Percentiles rank a stretch among this genome's conserved stretches.
These are phyloP conservation scores for Corvus cornix DNA, from an alignment of 2,113 vertebrate species.

Conservation along the genomic window DNA sequence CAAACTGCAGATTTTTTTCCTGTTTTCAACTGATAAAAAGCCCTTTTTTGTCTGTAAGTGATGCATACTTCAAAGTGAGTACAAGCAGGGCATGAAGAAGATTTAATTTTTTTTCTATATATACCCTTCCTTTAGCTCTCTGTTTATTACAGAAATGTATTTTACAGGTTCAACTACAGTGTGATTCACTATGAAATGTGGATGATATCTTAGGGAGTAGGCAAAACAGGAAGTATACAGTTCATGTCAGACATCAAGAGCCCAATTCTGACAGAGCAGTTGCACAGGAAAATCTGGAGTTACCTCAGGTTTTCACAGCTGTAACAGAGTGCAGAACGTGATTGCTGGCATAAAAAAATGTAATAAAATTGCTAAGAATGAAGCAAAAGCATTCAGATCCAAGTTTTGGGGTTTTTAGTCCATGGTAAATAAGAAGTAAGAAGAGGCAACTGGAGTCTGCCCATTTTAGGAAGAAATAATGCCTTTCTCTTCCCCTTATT, in stretches of 20 bases:
- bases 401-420: fast-evolving
- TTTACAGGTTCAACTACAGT: neutral
- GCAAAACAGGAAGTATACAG: neutral
- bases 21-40: neutral
- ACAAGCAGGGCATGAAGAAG: neutral
- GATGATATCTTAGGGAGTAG: neutral
- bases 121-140: neutral
- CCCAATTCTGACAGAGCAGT: neutral
- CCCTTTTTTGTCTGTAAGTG: neutral
- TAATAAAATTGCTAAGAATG: neutral
- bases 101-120: neutral
- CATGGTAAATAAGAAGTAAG: neutral
- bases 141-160: neutral
- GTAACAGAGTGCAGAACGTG: neutral
- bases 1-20: neutral
- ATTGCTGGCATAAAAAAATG: neutral
- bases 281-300: neutral
- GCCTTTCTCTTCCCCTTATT: neutral
- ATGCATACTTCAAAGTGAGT: neutral
- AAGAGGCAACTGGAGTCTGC: neutral
- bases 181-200: neutral
- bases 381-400: neutral
- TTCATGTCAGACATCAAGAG: neutral
- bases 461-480: neutral
- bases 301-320: neutral